These are phyloP conservation scores for Dynastes tityus DNA, from an alignment of 2,888 invertebrate species.

Conservation along the genomic window DNA sequence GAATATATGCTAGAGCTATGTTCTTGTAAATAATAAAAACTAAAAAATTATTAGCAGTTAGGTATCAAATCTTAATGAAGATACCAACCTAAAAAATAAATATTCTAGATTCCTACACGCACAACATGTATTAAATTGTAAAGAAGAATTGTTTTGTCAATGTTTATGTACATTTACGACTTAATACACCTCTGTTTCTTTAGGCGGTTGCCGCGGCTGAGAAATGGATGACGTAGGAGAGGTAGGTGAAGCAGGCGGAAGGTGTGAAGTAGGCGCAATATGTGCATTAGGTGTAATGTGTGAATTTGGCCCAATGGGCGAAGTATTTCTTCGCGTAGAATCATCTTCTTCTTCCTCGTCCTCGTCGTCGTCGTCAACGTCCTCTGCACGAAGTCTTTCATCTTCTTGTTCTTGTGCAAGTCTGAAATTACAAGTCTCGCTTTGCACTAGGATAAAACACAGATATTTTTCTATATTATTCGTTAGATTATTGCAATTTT, in stretches of 20 bases:
- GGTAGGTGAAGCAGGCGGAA: background rate
- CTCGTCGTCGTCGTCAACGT: conserved; percentile 62
- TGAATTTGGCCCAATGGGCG: background rate
- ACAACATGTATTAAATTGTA: background rate
- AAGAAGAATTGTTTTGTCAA: background rate
- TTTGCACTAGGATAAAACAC: no score
- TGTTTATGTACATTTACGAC: background rate
- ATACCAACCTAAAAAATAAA: conserved; percentile 25
- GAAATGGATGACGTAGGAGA: conserved; percentile 1
- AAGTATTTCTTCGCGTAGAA: background rate
- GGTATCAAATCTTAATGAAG: background rate
- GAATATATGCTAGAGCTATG: no score
- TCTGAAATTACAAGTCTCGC: conserved; percentile 55
- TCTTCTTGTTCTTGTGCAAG: conserved; percentile 64
- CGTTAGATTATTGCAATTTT: no score
- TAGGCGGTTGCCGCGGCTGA: conserved; percentile 51
- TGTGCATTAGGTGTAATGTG: background rate
- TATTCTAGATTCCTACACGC: conserved; percentile 22
- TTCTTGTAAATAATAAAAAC: no score
- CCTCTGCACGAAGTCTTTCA: conserved; percentile 64
- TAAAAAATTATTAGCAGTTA: no score
- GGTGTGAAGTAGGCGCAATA: background rate
- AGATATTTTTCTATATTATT: no score
- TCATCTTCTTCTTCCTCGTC: conserved; percentile 48
- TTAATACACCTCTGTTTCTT: conserved; percentile 61